Base-by-base conservation (phyloP, 2,797 vertebrate species). In the Poeciliopsis gracilis region DNA sequence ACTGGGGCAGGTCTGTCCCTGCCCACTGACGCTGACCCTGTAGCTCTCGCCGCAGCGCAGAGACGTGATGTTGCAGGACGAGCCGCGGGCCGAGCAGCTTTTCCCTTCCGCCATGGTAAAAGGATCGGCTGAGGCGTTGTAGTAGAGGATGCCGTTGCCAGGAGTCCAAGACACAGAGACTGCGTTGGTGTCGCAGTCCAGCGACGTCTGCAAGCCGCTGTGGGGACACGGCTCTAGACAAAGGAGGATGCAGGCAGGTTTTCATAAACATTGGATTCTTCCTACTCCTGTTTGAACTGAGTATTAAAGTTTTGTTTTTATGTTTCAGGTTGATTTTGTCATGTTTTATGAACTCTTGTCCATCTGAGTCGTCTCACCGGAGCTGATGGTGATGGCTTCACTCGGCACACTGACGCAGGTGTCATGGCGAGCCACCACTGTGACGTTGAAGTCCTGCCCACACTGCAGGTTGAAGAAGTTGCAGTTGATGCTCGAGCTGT, bases 381-480 rank as follows among this genome's bases (percentile, higher is more conserved):
- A 88, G 36, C 89, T 81, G 43, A 79, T 43, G 1, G 3, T 89
- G 79, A 83, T 36, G 3, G 90, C 36, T 67, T 91, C 0, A 41
- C 94, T 96, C 66, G 84, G 72, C 53, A 76, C 9, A 85, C 94
- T 94, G 61, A 20, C 9, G 28, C 96, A 97, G 76, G 59, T 61
- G 36, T 77, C 72, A 2, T 79, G 75, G n/a, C 36, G 53, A 28
- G 94, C 94, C 46, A 93, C 69, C 75, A 95, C 95, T 0, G 90
- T 89, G 1, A 96, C 86, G 71, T 36, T 91, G 87, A 96, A 96
- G 82, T 91, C 88, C 84, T 95, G 94, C 8, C 96, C 96, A 73
- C 96, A 97, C 0, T 33, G 59, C 84, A 96, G 90, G 71, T 76
- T 51, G 1, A 1, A 1, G 55, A 96, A 95, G 75, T 85, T 0